Evolutionary conservation across 2,888 invertebrate genomes (phyloP).

Genomic region (Lysandra coridon): DNA sequence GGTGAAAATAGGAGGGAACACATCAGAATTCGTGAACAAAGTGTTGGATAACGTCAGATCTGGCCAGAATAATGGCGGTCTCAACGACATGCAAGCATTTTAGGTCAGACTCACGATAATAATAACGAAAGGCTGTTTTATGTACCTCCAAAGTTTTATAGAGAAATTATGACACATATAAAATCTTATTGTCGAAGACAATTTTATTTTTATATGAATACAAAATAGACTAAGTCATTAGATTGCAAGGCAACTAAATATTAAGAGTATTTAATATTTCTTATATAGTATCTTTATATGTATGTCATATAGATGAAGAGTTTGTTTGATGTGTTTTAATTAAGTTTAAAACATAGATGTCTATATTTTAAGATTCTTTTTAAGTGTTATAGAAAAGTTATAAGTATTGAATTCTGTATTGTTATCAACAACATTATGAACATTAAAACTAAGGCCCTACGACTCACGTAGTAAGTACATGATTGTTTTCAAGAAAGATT

Average conservation of each 20-base stretch:
- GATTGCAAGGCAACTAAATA: slow-evolving; percentile 68
- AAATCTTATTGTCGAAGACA: slow-evolving; percentile 72
- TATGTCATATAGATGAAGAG: not conserved
- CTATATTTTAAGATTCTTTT: slow-evolving; percentile 14
- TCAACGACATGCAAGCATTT: slow-evolving; percentile 84
- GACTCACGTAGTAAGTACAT: not conserved
- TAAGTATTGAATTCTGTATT: slow-evolving; percentile 8
- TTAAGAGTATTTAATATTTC: slow-evolving; percentile 37
- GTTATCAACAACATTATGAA: not conserved
- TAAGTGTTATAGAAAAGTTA: slow-evolving; percentile 1
- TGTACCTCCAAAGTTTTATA: slow-evolving; percentile 80
- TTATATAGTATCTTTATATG: slow-evolving; percentile 17
- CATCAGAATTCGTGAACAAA: slow-evolving; percentile 96
- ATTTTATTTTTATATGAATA: slow-evolving; percentile 73
- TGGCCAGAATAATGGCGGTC: slow-evolving; percentile 88
- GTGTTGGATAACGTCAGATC: slow-evolving; percentile 92
- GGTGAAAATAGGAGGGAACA: slow-evolving; percentile 92
- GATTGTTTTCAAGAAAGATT: not conserved
- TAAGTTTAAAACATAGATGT: not conserved
- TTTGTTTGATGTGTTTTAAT: not conserved
- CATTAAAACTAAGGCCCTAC: not conserved
- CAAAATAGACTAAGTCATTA: slow-evolving; percentile 63
- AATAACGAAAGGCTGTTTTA: slow-evolving; percentile 77
- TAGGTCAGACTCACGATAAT: slow-evolving; percentile 43
- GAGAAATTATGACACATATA: slow-evolving; percentile 62